Evolutionary conservation across 1,140 invertebrate genomes (phyloP), one percentile per base, ranked within the genome.

Genomic region (Acyrthosiphon pisum): DNA sequence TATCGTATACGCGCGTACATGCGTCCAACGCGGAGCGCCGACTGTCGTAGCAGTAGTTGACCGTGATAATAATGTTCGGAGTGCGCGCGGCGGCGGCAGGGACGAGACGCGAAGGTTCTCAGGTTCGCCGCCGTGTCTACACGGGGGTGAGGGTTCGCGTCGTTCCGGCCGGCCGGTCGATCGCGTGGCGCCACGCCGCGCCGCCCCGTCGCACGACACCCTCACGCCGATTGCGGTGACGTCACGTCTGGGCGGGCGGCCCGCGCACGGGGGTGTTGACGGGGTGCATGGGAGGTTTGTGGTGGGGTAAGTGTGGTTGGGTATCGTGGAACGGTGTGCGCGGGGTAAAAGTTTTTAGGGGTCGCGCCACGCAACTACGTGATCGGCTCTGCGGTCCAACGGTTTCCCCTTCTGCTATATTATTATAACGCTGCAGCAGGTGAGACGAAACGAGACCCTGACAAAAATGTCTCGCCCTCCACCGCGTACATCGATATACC

Each of bases 101-200:
- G 41, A 44, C 83, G 37, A 48, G 84, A 46, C 84, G 44, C 84
- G 84, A 14, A 48, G 26, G 84, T n/a, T 30, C 30, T 44, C 44
- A 6, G 14, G 84, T 87, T 18, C 46, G 86, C 84, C 50, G 1
- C 87, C 53, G 37, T 41, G 87, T 88, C 48, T 88, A 20, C 56
- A 30, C 53, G 23, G 53, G 89, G 89, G 89, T 68, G 91, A 93
- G 91, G 91, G 91, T 83, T 6, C 35, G 60, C 37, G 26, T 26
- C 68, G 60, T 48, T 76, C 60, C 44, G 60, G 23, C 41, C 50
- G n/a, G 30, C 50, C 91, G 91, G 91, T 93, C 91, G 91, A 93
- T 93, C 91, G 91, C 37, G 50, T 93, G 91, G 91, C 91, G 91
- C 91, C 91, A 53, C 48, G 35, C 41, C 41, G 46, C 91, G 60